A percentile compares a stretch with the other conserved stretches of the same genome.
phyloP scores from a whole-genome alignment of 2,113 vertebrate species.

The Condylura cristata region DNA sequence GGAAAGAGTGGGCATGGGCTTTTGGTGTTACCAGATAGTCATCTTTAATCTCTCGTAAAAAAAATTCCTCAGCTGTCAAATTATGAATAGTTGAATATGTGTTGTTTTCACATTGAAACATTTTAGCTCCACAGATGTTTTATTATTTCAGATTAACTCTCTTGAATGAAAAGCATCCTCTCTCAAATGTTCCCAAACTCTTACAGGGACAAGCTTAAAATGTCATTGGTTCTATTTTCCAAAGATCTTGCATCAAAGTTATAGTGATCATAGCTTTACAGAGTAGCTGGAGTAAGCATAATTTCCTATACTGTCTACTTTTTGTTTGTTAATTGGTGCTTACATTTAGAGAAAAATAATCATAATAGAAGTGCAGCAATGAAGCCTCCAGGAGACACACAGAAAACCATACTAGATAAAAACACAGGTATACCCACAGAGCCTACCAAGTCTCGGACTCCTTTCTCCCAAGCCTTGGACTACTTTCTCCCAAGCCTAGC shows the following conservation, averaged over 20 bases:
- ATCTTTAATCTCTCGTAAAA: background rate
- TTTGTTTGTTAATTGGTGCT: conserved; percentile 90
- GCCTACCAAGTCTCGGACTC: background rate
- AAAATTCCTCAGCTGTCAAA: background rate
- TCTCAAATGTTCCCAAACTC: conserved; percentile 81
- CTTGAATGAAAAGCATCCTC: conserved; percentile 82
- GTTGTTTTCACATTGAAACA: background rate
- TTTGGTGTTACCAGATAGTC: background rate
- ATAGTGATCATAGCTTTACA: conserved; percentile 88
- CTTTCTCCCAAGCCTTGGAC: background rate
- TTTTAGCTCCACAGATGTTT: background rate
- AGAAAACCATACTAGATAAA: background rate
- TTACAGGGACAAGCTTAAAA: conserved; percentile 89
- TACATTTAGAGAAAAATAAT: conserved; percentile 60
- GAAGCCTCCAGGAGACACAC: background rate
- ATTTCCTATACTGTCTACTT: conserved; percentile 89
- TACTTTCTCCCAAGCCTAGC: background rate
- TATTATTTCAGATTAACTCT: background rate
- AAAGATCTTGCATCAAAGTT: conserved; percentile 90
- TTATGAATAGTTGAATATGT: background rate
- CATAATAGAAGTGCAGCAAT: background rate
- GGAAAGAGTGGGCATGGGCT: background rate
- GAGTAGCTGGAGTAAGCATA: conserved; percentile 88
- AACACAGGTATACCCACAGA: background rate
- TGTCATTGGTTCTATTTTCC: conserved; percentile 91